Base-by-base conservation (phyloP, 2,797 vertebrate genomes). In the Myripristis murdjan region DNA sequence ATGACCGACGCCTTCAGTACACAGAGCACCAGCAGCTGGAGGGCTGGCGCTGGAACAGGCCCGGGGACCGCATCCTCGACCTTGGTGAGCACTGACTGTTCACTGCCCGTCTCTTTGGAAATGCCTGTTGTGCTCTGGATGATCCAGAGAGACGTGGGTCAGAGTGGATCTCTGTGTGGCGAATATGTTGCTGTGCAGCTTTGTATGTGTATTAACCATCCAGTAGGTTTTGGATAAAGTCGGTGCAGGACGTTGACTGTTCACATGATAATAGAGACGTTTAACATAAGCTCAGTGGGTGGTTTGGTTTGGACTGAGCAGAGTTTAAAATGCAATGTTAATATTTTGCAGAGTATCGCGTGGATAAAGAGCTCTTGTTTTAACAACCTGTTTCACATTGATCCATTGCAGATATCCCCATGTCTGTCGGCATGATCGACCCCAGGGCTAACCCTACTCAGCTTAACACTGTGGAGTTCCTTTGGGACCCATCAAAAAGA, bases 1-100 rank as follows among this genome's bases (percentile, higher is more conserved):
- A 98, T 0, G 98, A 99, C 88, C 94, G 97, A 9, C 93, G 97
- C 2, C 94, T 99, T 64, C 98, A 98, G 73, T 98, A 99, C 89
- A 98, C 97, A 0, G 98, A 98, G 84, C 98, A 99, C 72, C 98
- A 99, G 87, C 98, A 99, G 93, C 92, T 98, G 77, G 98, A 99
- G 79, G 97, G 98, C 79, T 98, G 98, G 98, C 92, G 96, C 75
- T 98, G 97, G 98, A 98, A 98, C 91, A 79, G 98, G 39, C 98
- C 98, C 0, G 98, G 98, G 0, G 97, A 98, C 84, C 93, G 98
- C 67, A 98, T 99, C 75, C 95, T 99, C 1, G 97, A 98, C 86
- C 94, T 99, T 54, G 97, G 97, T 98, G 84, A 95, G 94, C 60
- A 2, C 65, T 51, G 14, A 33, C 8, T 1, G 37, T 23, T 15